A percentile compares a stretch with the other conserved stretches of the same genome.
These are phyloP conservation scores for Cheilinus undulatus DNA, from an alignment of 2,113 vertebrate species.

Conservation along the genomic window DNA sequence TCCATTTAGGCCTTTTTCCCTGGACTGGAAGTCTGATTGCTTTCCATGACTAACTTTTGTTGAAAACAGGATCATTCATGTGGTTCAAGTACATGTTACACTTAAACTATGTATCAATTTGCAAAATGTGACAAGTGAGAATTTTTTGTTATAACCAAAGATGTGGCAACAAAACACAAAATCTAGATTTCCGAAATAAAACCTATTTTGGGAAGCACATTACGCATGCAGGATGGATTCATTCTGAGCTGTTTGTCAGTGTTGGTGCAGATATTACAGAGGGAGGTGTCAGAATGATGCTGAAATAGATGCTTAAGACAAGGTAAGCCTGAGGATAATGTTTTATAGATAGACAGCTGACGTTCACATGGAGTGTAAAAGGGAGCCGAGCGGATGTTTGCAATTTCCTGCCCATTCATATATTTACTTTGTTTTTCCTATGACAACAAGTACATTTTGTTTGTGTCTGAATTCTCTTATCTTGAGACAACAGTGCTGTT, in stretches of 20 bases:
- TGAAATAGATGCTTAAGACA: not conserved
- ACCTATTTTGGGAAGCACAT: slow-evolving; percentile 74
- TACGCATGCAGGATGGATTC: slow-evolving; percentile 60
- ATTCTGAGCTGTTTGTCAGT: slow-evolving; percentile 33
- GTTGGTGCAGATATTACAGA: not conserved
- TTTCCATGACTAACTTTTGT: slow-evolving; percentile 36
- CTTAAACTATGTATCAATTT: slow-evolving; percentile 64
- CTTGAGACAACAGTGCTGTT: too few species aligned
- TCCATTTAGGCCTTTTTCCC: not conserved
- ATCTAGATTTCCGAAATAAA: slow-evolving; percentile 82
- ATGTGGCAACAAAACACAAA: slow-evolving; percentile 74
- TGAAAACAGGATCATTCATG: slow-evolving; percentile 58
- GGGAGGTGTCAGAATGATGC: not conserved
- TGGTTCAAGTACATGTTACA: slow-evolving; percentile 61
- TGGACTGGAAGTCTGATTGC: slow-evolving; percentile 32
- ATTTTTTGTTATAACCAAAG: slow-evolving; percentile 78
- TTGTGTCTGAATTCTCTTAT: too few species aligned
- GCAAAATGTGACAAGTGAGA: slow-evolving; percentile 66
- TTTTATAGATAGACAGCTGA: not conserved
- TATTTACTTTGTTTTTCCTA: too few species aligned
- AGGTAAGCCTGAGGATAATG: not conserved
- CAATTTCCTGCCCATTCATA: too few species aligned
- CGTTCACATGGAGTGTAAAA: not conserved
- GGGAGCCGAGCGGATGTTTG: too few species aligned
- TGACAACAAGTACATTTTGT: too few species aligned